These are phyloP conservation scores for Uria aalge DNA, from an alignment of 2,113 vertebrate species.

Conservation along the genomic window DNA sequence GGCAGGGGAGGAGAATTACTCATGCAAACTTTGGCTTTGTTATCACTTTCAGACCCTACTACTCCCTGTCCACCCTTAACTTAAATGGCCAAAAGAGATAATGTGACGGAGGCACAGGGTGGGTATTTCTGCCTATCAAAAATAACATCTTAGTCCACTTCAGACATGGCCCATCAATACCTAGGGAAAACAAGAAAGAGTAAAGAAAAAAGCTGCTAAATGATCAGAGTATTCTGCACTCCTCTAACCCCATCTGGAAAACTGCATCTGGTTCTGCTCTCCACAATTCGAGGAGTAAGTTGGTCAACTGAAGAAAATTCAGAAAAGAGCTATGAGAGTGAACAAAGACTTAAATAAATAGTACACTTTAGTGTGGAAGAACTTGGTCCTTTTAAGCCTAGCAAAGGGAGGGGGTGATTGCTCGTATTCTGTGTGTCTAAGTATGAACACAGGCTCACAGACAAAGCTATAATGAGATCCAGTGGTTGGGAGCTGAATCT, in stretches of 20 bases:
- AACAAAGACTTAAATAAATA: not conserved
- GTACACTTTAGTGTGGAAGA: not conserved
- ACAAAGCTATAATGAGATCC: constrained; percentile 38
- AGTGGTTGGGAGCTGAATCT: constrained; percentile 4
- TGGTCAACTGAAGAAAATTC: not conserved
- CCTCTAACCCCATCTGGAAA: not conserved
- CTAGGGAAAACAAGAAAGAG: not conserved
- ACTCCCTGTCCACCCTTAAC: not conserved
- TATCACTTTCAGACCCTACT: not conserved
- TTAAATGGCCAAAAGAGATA: not conserved
- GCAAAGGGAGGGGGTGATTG: not conserved
- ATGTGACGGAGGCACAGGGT: not conserved
- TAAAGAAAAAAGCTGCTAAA: not conserved
- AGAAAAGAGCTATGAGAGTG: not conserved
- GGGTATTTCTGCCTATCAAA: not conserved
- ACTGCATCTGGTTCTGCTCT: not conserved
- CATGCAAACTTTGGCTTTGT: not conserved
- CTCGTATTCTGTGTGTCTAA: not conserved
- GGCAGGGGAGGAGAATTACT: not conserved
- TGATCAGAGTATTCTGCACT: not conserved
- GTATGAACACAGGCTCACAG: not conserved
- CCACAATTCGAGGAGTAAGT: not conserved
- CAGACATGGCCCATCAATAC: not conserved
- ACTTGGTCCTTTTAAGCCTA: not conserved
- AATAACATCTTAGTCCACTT: not conserved